Evolutionary conservation across 1,140 invertebrate genomes (phyloP), one percentile per base, ranked within the genome.

Genomic region (Holcopasites calliopsidis): DNA sequence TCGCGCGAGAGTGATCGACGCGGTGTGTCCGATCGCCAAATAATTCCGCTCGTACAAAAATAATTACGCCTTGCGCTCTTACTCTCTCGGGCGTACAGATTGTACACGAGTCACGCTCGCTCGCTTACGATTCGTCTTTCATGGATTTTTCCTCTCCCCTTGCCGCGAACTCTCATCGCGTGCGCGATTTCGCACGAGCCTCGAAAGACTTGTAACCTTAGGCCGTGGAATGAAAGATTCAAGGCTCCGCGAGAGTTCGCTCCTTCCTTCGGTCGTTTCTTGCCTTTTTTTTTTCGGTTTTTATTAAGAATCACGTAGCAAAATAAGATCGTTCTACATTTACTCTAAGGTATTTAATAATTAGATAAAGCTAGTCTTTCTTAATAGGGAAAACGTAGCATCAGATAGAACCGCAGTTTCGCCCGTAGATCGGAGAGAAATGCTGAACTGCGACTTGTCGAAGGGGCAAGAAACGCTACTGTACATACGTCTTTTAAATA

Each of bases 21-120:
- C 76, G 38, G 52, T 31, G 58, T 55, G 60, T 66, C 76, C 21
- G 4, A 79, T 26, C 1, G 58, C 77, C 75, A 83, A 83, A 83
- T 83, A 79, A 83, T 79, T n/a, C 23, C 71, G 72, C 77, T 83
- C 79, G 82, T 83, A 83, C 72, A 83, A 83, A 83, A 83, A 83
- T 83, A 83, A 83, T 83, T 83, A 71, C 76, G 69, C 68, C 79
- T 47, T 47, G 16, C 72, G 66, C 52, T 70, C 49, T 66, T n/a
- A n/a, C n/a, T 16, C 35, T 31, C 28, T 42, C 44, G 68, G 61
- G 18, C 44, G 18, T 11, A 38, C 60, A 61, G 18, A 66, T 40
- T 47, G 21, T 58, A 28, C 42, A 55, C 58, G 73, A 76, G 6
- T 52, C 49, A 61, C 60, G 54, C 47, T 6, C 8, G 1, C 28